Percentiles rank a stretch among this genome's conserved stretches.
Evolutionary conservation across 2,888 invertebrate species (phyloP).

Genomic region (Merodon equestris): DNA sequence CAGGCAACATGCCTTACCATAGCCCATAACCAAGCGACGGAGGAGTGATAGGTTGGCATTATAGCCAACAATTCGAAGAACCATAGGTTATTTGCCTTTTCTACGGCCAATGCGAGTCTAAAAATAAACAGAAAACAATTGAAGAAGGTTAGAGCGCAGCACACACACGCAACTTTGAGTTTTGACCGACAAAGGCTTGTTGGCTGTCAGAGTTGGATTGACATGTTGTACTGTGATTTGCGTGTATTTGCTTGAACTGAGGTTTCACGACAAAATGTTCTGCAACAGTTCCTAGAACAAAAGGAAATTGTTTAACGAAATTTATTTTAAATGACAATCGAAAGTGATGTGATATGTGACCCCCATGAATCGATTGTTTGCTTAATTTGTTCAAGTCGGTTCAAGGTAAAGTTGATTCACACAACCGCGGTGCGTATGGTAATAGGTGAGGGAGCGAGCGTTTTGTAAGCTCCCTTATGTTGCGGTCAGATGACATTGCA

Average conservation of each 20-base stretch:
- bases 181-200: conserved; percentile 47
- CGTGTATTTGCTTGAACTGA: conserved; percentile 60
- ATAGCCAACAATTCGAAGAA: conserved; percentile 57
- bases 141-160: neutral
- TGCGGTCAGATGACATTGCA: too few species aligned
- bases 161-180: conserved; percentile 8
- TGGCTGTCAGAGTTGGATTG: conserved; percentile 16
- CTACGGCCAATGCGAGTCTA: neutral
- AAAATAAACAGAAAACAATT: neutral
- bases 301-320: neutral
- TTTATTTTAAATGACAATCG: conserved; percentile 4
- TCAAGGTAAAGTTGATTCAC: too few species aligned
- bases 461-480: too few species aligned
- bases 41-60: conserved; percentile 38
- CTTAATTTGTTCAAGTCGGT: too few species aligned
- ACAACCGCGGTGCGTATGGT: too few species aligned
- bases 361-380: too few species aligned
- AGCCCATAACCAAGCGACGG: conserved; percentile 11
- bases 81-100: conserved; percentile 36
- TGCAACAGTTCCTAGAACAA: conserved; percentile 40
- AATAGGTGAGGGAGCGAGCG: too few species aligned
- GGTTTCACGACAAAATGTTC: conserved; percentile 42
- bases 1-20: conserved; percentile 9
- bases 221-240: conserved; percentile 21
- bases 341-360: too few species aligned